A percentile compares a stretch with the other conserved stretches of the same genome.
Conservation (phyloP, 2,797 vertebrate genomes). For the Passerculus sandwichensis region DNA sequence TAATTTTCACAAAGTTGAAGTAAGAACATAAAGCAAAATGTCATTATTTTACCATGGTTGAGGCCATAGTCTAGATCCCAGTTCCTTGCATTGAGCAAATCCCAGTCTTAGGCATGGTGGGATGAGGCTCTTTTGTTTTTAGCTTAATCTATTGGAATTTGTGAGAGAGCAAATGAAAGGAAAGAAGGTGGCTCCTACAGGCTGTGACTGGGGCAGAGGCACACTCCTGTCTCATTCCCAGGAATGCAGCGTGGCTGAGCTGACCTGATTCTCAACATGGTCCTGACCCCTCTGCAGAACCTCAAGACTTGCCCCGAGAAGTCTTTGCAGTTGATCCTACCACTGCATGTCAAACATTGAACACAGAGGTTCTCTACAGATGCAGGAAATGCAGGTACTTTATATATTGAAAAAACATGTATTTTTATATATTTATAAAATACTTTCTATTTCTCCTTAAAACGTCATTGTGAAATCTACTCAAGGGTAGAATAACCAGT, state of each 20-base stretch:
- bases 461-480: background rate
- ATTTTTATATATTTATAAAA: background rate
- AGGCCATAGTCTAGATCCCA: background rate
- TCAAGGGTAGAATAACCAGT: background rate
- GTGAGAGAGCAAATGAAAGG: background rate
- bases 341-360: slow-evolving; percentile 59
- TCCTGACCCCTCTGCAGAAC: slow-evolving; percentile 74
- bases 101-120: fast-evolving
- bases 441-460: background rate
- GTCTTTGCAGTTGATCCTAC: slow-evolving; percentile 90
- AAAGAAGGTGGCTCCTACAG: background rate
- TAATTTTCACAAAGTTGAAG: background rate
- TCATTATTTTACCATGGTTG: background rate
- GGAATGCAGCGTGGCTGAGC: fast-evolving
- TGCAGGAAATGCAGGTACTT: slow-evolving; percentile 95
- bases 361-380: slow-evolving; percentile 84
- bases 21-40: background rate
- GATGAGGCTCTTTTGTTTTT: background rate
- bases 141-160: background rate
- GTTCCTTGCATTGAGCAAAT: background rate
- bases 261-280: background rate
- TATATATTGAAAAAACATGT: fast-evolving
- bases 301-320: slow-evolving; percentile 85
- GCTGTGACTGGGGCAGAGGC: background rate
- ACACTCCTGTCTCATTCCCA: background rate